A percentile compares a stretch with the other conserved stretches of the same genome.
Conservation (phyloP, 2,888 invertebrate species). For the Ectropis crepuscularia region DNA sequence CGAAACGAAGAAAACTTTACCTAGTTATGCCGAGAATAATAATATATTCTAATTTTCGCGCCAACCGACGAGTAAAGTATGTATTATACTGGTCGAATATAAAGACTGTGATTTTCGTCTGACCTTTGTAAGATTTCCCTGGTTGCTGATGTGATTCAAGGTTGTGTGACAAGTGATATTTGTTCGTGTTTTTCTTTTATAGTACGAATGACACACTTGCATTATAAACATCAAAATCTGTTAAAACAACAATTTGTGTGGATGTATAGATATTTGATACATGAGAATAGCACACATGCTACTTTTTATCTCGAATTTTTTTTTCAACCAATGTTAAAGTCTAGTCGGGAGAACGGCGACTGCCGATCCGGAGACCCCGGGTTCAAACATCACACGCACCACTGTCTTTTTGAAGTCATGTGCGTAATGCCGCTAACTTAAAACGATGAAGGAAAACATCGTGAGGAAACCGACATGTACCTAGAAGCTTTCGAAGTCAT, state of each 20-base stretch:
- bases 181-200: background rate
- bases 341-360: too few relatives aligned
- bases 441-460: too few relatives aligned
- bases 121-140: conserved; percentile 27
- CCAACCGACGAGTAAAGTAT: background rate
- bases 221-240: background rate
- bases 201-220: background rate
- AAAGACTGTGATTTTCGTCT: conserved; percentile 7
- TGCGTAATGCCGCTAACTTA: too few relatives aligned
- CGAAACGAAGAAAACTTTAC: background rate
- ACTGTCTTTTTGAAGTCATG: too few relatives aligned
- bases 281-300: too few relatives aligned
- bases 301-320: too few relatives aligned
- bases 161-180: conserved; percentile 12
- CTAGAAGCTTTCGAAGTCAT: too few relatives aligned
- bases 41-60: background rate
- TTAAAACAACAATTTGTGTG: background rate
- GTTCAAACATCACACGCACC: too few relatives aligned
- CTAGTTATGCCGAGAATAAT: background rate
- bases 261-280: too few relatives aligned
- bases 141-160: conserved; percentile 13
- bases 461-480: too few relatives aligned
- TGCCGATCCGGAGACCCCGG: too few relatives aligned
- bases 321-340: too few relatives aligned
- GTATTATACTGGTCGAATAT: background rate